Conservation (phyloP, 2,113 vertebrate genomes). For the Oriolus oriolus region DNA sequence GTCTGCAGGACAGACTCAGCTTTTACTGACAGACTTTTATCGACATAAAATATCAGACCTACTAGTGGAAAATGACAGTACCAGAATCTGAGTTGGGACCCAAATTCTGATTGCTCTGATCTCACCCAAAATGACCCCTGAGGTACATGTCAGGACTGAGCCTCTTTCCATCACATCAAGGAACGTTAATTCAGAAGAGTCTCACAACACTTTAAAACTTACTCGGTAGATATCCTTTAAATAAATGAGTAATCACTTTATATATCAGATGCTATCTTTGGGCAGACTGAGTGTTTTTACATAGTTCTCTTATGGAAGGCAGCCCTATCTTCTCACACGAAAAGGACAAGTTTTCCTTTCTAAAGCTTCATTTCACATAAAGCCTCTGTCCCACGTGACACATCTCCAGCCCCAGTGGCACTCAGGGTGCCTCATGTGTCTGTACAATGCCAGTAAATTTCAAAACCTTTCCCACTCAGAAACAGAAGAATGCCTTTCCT, state of each 20-base stretch:
- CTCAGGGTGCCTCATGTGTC: background rate
- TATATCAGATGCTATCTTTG: background rate
- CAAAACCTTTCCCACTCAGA: background rate
- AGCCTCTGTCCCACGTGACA: background rate
- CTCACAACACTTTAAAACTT: background rate
- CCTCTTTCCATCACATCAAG: background rate
- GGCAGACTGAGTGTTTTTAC: background rate
- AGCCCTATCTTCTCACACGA: background rate
- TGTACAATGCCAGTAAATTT: background rate
- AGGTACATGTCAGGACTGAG: background rate
- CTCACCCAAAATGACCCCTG: background rate
- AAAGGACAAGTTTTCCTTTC: background rate
- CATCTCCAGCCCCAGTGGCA: background rate
- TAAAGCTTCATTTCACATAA: background rate
- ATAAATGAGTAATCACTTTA: background rate
- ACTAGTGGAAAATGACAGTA: background rate
- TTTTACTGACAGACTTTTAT: background rate
- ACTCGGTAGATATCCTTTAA: background rate
- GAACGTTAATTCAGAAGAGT: background rate
- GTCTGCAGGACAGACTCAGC: background rate
- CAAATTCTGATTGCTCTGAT: background rate
- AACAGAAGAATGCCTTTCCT: background rate
- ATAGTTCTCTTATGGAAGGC: background rate
- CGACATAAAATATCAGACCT: background rate
- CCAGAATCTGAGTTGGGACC: background rate